These are phyloP conservation scores for Ceuthmochares aereus DNA, from an alignment of 2,113 vertebrate genomes.

Conservation along the genomic window DNA sequence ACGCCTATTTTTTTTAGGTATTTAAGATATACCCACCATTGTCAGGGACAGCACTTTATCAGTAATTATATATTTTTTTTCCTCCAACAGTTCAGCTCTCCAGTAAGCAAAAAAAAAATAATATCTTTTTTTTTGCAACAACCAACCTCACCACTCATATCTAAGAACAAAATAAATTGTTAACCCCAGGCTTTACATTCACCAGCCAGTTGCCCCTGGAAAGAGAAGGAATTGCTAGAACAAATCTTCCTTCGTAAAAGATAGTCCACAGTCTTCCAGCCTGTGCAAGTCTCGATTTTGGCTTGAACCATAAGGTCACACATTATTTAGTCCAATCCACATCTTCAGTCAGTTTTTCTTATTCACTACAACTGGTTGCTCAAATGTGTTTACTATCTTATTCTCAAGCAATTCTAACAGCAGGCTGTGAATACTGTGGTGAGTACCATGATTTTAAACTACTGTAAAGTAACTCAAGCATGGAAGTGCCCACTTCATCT, in stretches of 20 bases:
- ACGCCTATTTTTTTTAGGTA: not conserved
- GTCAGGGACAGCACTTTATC: not conserved
- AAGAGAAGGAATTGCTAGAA: slow-evolving; percentile 12
- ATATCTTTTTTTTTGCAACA: not conserved
- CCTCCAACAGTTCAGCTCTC: not conserved
- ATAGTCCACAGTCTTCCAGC: not conserved
- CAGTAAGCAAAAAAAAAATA: not conserved
- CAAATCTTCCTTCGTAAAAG: not conserved
- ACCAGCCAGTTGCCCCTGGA: not conserved
- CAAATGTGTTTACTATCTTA: slow-evolving; percentile 3
- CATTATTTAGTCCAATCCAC: slow-evolving; percentile 17
- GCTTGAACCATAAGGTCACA: slow-evolving; percentile 17
- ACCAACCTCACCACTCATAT: fast-evolving
- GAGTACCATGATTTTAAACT: slow-evolving; percentile 6
- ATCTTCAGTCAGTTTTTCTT: slow-evolving; percentile 2
- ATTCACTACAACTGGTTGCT: not conserved
- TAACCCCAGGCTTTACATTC: not conserved
- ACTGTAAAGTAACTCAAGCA: not conserved
- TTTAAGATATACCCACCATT: not conserved
- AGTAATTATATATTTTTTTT: not conserved
- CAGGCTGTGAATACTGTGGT: not conserved
- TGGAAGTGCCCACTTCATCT: slow-evolving; percentile 10
- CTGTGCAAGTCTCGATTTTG: slow-evolving; percentile 17
- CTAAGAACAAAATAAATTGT: not conserved
- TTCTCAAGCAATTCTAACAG: slow-evolving; percentile 9